Evolutionary conservation across 2,113 vertebrate species (phyloP).

Genomic region (Opisthocomus hoazin): DNA sequence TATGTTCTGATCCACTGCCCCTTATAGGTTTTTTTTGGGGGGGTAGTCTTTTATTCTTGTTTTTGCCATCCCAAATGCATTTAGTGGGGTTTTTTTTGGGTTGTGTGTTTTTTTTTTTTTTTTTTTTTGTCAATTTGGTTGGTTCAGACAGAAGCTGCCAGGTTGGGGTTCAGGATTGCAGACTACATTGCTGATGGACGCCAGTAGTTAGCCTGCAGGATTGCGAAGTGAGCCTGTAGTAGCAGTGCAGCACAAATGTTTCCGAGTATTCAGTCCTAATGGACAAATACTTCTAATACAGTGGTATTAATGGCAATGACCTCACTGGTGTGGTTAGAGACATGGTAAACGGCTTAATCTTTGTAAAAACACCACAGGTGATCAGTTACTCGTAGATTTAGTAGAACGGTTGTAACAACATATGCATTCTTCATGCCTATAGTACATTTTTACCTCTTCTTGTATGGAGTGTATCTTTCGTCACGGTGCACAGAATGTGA

Average conservation of each 20-base stretch:
- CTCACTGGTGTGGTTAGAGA: neutral
- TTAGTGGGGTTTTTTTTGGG: neutral
- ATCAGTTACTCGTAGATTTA: neutral
- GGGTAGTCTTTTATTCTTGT: neutral
- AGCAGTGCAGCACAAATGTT: neutral
- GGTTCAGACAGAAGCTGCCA: neutral
- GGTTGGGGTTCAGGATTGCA: neutral
- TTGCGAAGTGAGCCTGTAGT: neutral
- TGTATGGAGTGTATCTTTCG: neutral
- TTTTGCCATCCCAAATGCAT: neutral
- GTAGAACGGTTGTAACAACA: fast-evolving
- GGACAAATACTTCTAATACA: neutral
- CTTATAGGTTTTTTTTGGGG: no score
- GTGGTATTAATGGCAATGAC: neutral
- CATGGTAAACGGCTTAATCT: neutral
- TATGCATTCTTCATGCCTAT: fast-evolving
- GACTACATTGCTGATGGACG: neutral
- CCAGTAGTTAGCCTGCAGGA: neutral
- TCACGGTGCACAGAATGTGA: neutral
- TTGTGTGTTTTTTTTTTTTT: neutral
- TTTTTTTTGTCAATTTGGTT: neutral
- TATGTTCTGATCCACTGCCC: neutral
- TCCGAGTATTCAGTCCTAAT: neutral
- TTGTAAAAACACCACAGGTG: neutral
- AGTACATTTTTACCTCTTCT: neutral